Conservation (phyloP, 2,113 vertebrate species). For the Candoia aspera region DNA sequence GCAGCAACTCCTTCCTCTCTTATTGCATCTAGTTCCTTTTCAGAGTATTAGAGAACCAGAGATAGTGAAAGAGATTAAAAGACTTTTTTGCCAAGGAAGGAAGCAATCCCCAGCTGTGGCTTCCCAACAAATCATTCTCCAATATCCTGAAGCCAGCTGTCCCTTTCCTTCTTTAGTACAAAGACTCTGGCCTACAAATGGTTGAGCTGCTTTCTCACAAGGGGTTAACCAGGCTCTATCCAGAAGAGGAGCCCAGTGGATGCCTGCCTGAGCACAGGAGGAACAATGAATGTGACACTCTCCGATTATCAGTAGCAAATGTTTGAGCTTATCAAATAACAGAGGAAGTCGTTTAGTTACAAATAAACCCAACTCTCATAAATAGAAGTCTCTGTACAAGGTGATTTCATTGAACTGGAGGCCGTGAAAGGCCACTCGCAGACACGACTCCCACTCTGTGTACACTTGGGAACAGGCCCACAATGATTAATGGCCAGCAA, state of each 20-base stretch:
- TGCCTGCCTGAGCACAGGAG: conserved; percentile 61
- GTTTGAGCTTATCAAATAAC: conserved; percentile 86
- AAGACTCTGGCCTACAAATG: conserved; percentile 15
- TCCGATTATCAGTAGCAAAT: conserved; percentile 84
- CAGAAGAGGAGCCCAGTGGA: conserved; percentile 48
- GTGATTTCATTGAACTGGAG: conserved; percentile 79
- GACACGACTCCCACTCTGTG: conserved; percentile 70
- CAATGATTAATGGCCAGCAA: conserved; percentile 77
- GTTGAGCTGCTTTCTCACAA: conserved; percentile 55
- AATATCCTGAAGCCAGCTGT: background rate
- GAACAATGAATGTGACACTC: conserved; percentile 84
- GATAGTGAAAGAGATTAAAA: background rate
- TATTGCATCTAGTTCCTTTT: background rate
- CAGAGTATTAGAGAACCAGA: background rate
- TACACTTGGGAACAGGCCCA: conserved; percentile 59
- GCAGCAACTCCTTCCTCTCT: background rate
- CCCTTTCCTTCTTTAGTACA: background rate
- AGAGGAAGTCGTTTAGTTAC: conserved; percentile 86
- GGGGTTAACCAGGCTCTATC: conserved; percentile 67
- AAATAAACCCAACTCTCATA: conserved; percentile 86
- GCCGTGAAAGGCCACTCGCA: conserved; percentile 76
- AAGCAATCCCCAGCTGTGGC: too few relatives aligned
- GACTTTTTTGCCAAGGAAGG: background rate
- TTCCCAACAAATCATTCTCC: background rate
- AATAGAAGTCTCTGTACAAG: conserved; percentile 79